Evolutionary conservation across 2,113 vertebrate genomes (phyloP).

Genomic region (Corythornis cristatus): DNA sequence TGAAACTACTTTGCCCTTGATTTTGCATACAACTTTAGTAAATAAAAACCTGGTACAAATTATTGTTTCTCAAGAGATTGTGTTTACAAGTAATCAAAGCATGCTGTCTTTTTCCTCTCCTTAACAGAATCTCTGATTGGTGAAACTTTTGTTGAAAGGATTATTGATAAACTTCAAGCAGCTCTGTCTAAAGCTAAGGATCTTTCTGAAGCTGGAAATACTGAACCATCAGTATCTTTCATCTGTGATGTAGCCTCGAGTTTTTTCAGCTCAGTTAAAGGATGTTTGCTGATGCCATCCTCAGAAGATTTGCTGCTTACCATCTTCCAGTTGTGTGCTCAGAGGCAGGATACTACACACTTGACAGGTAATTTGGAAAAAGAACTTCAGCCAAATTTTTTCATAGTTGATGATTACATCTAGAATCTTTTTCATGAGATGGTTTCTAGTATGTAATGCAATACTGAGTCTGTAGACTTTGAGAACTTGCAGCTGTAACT

Average conservation of each 20-base stretch:
- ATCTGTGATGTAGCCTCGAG: slow-evolving; percentile 92
- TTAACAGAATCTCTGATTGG: slow-evolving; percentile 87
- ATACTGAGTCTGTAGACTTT: background rate
- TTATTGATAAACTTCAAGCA: slow-evolving; percentile 89
- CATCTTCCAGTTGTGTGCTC: slow-evolving; percentile 90
- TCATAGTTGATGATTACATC: background rate
- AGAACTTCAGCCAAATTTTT: background rate
- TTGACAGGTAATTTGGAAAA: slow-evolving; percentile 81
- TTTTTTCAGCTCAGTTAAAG: slow-evolving; percentile 91
- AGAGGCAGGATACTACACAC: slow-evolving; percentile 81
- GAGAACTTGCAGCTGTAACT: background rate
- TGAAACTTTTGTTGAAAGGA: slow-evolving; percentile 87
- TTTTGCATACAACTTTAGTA: background rate
- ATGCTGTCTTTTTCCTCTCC: background rate
- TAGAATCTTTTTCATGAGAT: background rate
- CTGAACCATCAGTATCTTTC: slow-evolving; percentile 87
- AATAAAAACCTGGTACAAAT: background rate
- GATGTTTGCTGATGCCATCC: slow-evolving; percentile 85
- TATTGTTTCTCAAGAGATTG: background rate
- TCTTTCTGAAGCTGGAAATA: slow-evolving; percentile 87
- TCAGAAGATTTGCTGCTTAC: slow-evolving; percentile 92
- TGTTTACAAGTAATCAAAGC: background rate
- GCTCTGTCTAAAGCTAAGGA: slow-evolving; percentile 88
- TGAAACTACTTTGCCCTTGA: background rate
- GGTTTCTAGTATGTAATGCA: background rate